A percentile compares a stretch with the other conserved stretches of the same genome.
Conservation (phyloP, 2,113 vertebrate genomes). For the Podarcis muralis region DNA sequence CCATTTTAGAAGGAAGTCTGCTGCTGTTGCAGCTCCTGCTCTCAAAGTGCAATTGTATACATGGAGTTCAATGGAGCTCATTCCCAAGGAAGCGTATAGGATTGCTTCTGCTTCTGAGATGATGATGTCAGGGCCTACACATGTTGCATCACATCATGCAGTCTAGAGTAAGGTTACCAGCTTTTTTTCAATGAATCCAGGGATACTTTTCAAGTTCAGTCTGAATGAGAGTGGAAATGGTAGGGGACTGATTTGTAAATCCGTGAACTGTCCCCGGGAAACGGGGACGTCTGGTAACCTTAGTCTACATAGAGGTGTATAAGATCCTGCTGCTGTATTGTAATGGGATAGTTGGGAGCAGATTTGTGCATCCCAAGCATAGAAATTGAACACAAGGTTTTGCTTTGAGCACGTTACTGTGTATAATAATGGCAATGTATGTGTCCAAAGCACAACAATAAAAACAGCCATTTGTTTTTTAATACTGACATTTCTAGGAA, state of each 20-base stretch:
- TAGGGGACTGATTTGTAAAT: too few relatives aligned
- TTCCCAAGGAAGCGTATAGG: not conserved
- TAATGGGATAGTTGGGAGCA: not conserved
- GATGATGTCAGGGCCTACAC: too few relatives aligned
- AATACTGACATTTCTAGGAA: not conserved
- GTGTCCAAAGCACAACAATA: not conserved
- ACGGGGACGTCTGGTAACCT: too few relatives aligned
- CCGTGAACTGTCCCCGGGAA: too few relatives aligned
- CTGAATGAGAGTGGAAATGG: too few relatives aligned
- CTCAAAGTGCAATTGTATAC: not conserved
- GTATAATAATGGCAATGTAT: not conserved
- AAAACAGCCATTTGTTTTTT: not conserved
- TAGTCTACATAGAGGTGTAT: not conserved
- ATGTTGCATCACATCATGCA: not conserved
- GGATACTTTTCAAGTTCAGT: too few relatives aligned
- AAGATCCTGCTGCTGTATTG: not conserved
- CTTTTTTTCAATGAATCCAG: too few relatives aligned
- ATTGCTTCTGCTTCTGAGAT: not conserved
- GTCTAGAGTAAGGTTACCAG: too few relatives aligned
- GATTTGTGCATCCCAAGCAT: too few relatives aligned
- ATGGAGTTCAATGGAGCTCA: not conserved
- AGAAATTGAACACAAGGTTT: not conserved
- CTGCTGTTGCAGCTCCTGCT: not conserved
- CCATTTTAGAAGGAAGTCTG: not conserved
- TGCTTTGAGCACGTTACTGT: not conserved